Evolutionary conservation across 2,797 vertebrate species (phyloP).

Genomic region (Bucorvus abyssinicus): DNA sequence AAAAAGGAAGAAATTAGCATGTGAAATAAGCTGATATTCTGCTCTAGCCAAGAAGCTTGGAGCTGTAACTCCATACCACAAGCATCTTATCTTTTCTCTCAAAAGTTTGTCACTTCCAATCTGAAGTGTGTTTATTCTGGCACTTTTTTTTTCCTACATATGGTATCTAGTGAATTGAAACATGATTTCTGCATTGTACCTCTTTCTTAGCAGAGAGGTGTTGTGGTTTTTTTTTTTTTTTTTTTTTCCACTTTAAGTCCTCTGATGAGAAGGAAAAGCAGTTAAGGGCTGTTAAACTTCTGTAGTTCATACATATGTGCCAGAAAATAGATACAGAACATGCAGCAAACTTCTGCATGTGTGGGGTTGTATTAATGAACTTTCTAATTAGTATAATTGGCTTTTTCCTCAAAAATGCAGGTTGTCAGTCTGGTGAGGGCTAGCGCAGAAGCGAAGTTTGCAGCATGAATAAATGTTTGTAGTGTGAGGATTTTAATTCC

Average conservation of each 20-base stretch:
- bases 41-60: neutral
- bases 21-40: constrained; percentile 27
- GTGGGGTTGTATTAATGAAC: neutral
- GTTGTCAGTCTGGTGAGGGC: neutral
- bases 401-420: neutral
- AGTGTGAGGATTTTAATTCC: neutral
- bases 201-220: neutral
- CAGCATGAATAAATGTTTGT: neutral
- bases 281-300: neutral
- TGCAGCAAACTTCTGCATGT: neutral
- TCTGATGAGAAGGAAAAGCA: neutral
- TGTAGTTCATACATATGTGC: neutral
- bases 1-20: neutral
- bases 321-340: neutral
- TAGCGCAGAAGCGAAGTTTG: neutral
- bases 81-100: neutral
- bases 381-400: neutral
- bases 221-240: neutral
- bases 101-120: neutral
- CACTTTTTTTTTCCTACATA: neutral
- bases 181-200: neutral
- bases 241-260: neutral
- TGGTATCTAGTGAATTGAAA: neutral
- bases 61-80: neutral
- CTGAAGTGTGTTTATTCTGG: neutral